phyloP scores from a whole-genome alignment of 2,113 vertebrate genomes.

The Colossoma macropomum region DNA sequence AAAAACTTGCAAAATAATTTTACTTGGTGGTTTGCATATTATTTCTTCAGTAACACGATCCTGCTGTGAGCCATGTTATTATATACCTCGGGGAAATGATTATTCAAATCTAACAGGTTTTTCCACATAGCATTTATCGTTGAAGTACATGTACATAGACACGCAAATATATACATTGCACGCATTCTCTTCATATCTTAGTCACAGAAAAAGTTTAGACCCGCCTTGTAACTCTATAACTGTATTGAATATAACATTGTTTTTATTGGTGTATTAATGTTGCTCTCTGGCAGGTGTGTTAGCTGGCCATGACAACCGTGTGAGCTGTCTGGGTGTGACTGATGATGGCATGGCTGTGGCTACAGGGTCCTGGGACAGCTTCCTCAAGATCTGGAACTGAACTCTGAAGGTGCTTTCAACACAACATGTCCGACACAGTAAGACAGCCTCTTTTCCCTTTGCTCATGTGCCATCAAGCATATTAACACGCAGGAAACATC shows the following conservation, averaged over 20 bases:
- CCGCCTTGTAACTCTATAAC: not conserved
- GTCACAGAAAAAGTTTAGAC: not conserved
- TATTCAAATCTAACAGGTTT: not conserved
- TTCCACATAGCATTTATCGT: not conserved
- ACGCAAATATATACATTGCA: not conserved
- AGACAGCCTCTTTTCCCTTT: conserved; percentile 6
- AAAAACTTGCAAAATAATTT: not conserved
- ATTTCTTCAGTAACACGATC: not conserved
- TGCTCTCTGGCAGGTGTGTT: conserved; percentile 84
- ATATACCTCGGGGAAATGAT: not conserved
- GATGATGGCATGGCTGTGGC: conserved; percentile 99
- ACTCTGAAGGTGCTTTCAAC: conserved; percentile 77
- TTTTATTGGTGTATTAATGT: not conserved
- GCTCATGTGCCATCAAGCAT: not conserved
- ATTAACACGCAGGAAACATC: not conserved
- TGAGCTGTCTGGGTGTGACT: conserved; percentile 98
- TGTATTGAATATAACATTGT: not conserved
- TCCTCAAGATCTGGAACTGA: conserved; percentile 99
- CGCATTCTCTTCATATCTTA: not conserved
- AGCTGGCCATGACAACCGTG: conserved; percentile 97
- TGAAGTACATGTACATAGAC: not conserved
- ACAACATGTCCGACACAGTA: conserved; percentile 48
- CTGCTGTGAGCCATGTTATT: not conserved
- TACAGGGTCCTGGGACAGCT: conserved; percentile 99
- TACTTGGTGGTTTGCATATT: not conserved